Evolutionary conservation across 2,888 invertebrate species (phyloP).

Genomic region (Tanypteryx hageni): DNA sequence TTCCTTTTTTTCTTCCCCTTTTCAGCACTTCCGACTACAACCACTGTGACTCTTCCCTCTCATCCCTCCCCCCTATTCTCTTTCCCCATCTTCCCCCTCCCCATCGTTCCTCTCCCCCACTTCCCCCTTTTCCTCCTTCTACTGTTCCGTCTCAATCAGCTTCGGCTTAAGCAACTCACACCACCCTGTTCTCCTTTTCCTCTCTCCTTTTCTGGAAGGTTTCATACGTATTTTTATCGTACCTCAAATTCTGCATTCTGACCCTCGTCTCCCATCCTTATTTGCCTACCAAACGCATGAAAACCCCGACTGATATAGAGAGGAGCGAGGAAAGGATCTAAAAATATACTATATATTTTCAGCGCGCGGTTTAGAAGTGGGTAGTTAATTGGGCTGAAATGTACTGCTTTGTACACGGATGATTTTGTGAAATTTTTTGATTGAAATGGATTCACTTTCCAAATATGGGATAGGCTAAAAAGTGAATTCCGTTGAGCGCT

Average conservation of each 20-base stretch:
- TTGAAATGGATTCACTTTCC: too few species aligned
- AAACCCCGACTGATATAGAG: too few species aligned
- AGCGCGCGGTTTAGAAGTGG: too few species aligned
- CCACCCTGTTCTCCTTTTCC: background rate
- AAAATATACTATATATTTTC: too few species aligned
- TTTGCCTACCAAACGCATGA: background rate
- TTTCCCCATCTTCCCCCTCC: background rate
- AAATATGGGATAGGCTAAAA: too few species aligned
- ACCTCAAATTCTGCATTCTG: background rate
- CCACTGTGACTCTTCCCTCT: background rate
- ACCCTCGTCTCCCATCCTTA: background rate
- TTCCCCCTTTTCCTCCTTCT: background rate
- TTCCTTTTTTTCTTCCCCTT: background rate
- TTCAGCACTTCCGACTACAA: background rate
- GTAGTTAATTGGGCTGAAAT: too few species aligned
- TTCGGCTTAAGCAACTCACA: too few species aligned
- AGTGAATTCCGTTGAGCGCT: too few species aligned
- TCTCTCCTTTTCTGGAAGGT: background rate
- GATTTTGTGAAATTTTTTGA: too few species aligned
- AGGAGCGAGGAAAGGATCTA: too few species aligned
- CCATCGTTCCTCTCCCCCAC: background rate
- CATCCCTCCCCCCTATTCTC: background rate
- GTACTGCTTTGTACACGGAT: too few species aligned
- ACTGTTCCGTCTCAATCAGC: background rate
- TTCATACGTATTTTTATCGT: background rate